Evolutionary conservation across 2,888 invertebrate species (phyloP).

Genomic region (Drosophila mulleri): DNA sequence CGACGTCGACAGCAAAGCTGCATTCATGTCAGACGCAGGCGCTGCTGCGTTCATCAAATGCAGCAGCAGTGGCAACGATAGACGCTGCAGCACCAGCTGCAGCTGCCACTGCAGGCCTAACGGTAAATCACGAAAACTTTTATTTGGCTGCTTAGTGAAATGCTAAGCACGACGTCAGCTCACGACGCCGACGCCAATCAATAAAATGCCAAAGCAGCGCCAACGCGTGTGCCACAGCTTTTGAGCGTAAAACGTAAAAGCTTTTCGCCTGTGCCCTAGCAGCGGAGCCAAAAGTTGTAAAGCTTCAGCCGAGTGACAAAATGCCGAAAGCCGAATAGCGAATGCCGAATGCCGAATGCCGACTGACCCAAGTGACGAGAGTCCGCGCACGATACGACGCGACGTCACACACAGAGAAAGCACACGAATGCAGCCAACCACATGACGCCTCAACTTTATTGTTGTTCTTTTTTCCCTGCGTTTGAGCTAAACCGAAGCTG

Average conservation of each 20-base stretch:
- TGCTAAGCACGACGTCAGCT: conserved; percentile 38
- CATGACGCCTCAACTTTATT: conserved; percentile 51
- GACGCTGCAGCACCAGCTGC: conserved; percentile 5
- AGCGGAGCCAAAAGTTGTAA: conserved; percentile 45
- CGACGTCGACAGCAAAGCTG: conserved; percentile 31
- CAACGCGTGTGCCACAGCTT: conserved; percentile 39
- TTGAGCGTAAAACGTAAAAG: conserved; percentile 66
- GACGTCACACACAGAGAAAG: neutral
- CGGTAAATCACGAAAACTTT: conserved; percentile 31
- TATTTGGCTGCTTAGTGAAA: conserved; percentile 43
- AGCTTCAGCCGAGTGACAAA: conserved; percentile 32
- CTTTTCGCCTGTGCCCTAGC: conserved; percentile 25
- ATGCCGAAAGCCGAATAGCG: conserved; percentile 13
- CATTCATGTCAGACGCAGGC: conserved; percentile 64
- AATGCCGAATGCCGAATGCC: neutral
- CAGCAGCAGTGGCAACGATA: conserved; percentile 31
- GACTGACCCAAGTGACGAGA: conserved; percentile 4
- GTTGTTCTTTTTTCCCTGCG: conserved; percentile 8
- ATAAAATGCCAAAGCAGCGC: conserved; percentile 46
- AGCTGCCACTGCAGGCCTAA: conserved; percentile 37
- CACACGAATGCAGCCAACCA: conserved; percentile 56
- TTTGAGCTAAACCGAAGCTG: conserved; percentile 62
- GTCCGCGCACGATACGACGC: neutral
- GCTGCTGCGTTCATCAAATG: conserved; percentile 52
- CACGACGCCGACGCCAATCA: conserved; percentile 52